These are phyloP conservation scores for Triops cancriformis DNA, from an alignment of 1,140 invertebrate genomes.

Conservation along the genomic window DNA sequence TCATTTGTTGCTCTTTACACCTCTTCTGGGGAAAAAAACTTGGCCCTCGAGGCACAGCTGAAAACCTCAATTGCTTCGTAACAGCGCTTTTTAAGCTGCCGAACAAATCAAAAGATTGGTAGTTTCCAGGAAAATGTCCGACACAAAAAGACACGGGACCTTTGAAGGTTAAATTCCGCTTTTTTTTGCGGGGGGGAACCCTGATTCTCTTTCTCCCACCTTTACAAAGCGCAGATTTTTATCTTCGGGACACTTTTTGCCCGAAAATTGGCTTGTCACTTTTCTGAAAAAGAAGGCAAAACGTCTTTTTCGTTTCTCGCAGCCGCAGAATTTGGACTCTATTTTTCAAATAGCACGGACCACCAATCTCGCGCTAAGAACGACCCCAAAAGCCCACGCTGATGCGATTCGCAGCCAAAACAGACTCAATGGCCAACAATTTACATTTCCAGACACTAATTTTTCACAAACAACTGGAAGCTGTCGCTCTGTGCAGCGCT, in stretches of 20 bases:
- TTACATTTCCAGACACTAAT: conserved; percentile 5
- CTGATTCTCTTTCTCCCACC: not conserved
- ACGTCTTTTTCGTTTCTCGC: not conserved
- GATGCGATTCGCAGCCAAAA: not conserved
- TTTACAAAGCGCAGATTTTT: no score
- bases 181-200: not conserved
- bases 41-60: no score
- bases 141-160: no score
- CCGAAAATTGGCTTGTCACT: not conserved
- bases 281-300: not conserved
- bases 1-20: not conserved
- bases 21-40: not conserved
- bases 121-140: no score
- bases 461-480: conserved; percentile 6
- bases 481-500: not conserved
- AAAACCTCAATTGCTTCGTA: no score
- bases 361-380: conserved; percentile 2
- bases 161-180: not conserved
- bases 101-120: no score
- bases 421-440: not conserved
- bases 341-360: not conserved
- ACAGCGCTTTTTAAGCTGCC: no score
- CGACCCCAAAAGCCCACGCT: not conserved
- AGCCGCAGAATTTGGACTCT: not conserved
- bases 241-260: no score